phyloP scores from a whole-genome alignment of 2,888 invertebrate genomes.

The Nemotelus pantherinus region DNA sequence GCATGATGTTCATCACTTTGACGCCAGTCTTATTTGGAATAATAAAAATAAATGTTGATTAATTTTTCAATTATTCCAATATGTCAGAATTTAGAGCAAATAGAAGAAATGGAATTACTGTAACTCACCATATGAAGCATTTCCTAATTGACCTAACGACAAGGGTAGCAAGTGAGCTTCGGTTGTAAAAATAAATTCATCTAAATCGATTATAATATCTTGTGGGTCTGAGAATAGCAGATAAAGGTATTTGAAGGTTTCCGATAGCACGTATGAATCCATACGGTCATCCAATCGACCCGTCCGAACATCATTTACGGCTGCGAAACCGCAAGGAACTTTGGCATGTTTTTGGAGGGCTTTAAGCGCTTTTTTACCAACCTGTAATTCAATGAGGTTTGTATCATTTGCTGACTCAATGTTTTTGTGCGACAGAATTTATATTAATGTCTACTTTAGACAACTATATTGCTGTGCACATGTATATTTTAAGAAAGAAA shows the following conservation, averaged over 20 bases:
- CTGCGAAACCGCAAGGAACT: constrained; percentile 97
- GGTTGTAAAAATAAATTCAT: constrained; percentile 89
- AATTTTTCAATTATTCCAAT: neutral
- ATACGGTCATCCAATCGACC: constrained; percentile 93
- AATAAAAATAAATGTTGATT: neutral
- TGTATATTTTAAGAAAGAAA: too few species aligned
- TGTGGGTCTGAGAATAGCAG: constrained; percentile 89
- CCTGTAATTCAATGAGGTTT: constrained; percentile 52
- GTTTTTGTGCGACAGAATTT: neutral
- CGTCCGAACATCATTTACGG: constrained; percentile 94
- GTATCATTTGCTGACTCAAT: neutral
- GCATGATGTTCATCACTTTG: constrained; percentile 68
- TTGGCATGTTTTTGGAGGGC: constrained; percentile 90
- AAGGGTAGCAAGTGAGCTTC: constrained; percentile 96
- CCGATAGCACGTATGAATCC: constrained; percentile 98
- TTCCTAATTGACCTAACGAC: constrained; percentile 75
- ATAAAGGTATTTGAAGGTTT: constrained; percentile 97
- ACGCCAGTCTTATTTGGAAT: constrained; percentile 61
- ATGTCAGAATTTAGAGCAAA: constrained; percentile 22
- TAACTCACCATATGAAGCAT: constrained; percentile 65
- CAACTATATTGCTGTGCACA: too few species aligned
- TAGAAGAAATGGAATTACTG: constrained; percentile 45
- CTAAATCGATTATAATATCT: constrained; percentile 83
- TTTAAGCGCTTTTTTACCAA: constrained; percentile 87
- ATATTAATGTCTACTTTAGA: too few species aligned